Evolutionary conservation across 2,888 invertebrate genomes (phyloP).

Genomic region (Pseudococcus viburni): DNA sequence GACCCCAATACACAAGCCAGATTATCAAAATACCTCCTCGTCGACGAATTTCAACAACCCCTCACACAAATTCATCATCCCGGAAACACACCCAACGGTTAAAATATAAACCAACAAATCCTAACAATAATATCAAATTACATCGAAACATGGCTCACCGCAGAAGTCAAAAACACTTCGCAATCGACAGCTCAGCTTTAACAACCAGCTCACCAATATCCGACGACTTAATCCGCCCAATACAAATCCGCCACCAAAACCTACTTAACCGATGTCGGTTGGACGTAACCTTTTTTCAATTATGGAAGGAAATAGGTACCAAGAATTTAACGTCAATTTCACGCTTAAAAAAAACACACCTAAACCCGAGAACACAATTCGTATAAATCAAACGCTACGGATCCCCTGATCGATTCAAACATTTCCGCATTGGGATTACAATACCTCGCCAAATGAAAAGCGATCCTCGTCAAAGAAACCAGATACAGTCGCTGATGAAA

Average conservation of each 20-base stretch:
- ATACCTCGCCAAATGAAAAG: not conserved
- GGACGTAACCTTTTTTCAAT: constrained; percentile 19
- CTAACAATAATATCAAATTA: not conserved
- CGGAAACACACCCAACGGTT: not conserved
- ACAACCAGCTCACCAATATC: too few species aligned
- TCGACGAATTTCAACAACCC: not conserved
- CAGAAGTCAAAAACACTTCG: not conserved
- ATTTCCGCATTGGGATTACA: too few species aligned
- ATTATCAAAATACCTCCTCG: not conserved
- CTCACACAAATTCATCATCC: not conserved
- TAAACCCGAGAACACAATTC: not conserved
- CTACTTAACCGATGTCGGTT: not conserved
- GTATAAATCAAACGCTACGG: not conserved
- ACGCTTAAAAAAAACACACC: not conserved
- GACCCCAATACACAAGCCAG: too few species aligned
- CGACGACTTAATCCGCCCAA: too few species aligned
- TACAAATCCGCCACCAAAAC: not conserved
- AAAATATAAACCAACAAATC: not conserved
- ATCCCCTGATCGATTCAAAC: not conserved
- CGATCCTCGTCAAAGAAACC: not conserved
- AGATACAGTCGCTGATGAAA: constrained; percentile 24
- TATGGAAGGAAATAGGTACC: constrained; percentile 24
- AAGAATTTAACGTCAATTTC: constrained; percentile 6
- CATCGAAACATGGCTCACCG: not conserved
- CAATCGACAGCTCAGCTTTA: not conserved